Base-by-base conservation (phyloP, 37 sponge, comb jelly and placozoan species). In the Theonella swinhoei region DNA sequence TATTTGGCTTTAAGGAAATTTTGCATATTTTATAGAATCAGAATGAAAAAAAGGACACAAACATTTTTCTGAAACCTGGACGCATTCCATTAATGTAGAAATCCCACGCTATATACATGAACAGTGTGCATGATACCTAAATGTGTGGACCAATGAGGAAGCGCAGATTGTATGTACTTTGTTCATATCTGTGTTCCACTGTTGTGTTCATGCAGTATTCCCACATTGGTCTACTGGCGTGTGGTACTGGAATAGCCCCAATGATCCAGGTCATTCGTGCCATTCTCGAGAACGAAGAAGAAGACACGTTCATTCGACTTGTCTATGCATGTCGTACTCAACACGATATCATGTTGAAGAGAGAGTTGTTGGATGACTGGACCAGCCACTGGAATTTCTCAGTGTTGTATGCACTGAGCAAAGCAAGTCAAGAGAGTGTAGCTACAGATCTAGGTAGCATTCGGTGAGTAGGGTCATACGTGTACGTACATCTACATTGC, bases 161-260 rank as follows among this genome's bases (percentile, higher is more conserved):
- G 25, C 25, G 26, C 1, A 2, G 26, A 3, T 74, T 2, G 3
- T 22, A 2, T 30, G 54, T 42, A 29, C 1, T 59, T 20, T 29
- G 3, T 1, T 25, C n/a, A 71, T n/a, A n/a, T n/a, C n/a, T n/a
- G n/a, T n/a, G n/a, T n/a, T n/a, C 24, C 47, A 38, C 5, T 23
- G 25, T 39, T 70, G 9, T 35, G 1, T 35, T 20, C 63, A 35
- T 32, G 38, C 80, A 87, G 89, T 91, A 65, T 42, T 47, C 64
- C 23, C 35, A 72, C 20, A 68, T 95, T 34, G 71, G 77, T 1
- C 92, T 95, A 93, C 82, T 95, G 62, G 87, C 87, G 2, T 87
- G 88, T 82, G 96, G 96, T 0, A 95, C 93, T 33, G 93, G 96
- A 0, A 77, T 95, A 1, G 87, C 95, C 41, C 95, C 95, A 32